Base-by-base conservation (phyloP, 2,113 vertebrate species). In the Seriola aureovittata region DNA sequence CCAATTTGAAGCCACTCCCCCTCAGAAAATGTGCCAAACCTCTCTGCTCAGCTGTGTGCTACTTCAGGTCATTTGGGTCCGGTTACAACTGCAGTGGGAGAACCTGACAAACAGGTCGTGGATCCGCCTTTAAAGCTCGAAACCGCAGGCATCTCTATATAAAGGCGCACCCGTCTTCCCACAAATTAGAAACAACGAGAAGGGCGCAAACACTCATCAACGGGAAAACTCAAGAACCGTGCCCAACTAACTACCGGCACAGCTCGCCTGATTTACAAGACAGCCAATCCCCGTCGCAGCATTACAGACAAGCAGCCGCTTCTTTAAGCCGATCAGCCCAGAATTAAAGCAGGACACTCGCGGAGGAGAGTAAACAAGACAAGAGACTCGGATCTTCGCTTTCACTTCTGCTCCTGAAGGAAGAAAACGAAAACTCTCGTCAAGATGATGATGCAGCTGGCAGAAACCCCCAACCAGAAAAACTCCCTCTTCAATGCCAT, bases 401-500 rank as follows among this genome's bases (percentile, higher is more conserved):
- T 58, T 63, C 38, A 34, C 34, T 40, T 64, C 58, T 44, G 0
- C 1, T 11, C 5, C 9, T 10, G 10, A 10, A 50, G 10, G 17
- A 19, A 38, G 6, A 78, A 46, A 38, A 63, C 8, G 40, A 40
- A 65, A 55, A 13, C 25, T 44, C 2, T 25, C 62, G 66, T 36
- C 75, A 48, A 84, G 44, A 92, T 85, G 87, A 94, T 96, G 97
- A 97, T 97, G 97, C 97, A 98, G 90, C 93, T 97, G 79, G 91
- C 91, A 40, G 97, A 99, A 64, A 95, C 96, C 48, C 94, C 96
- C 90, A 96, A 93, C 77, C 97, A 97, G 94, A 99, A 97, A 89
- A 97, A 99, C 93, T 97, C 97, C 50, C 96, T 99, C 64, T 97
- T 99, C 86, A 98, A 97, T 85, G 97, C 97, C 92, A 99, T 99